Conservation (phyloP, 92 coral and sea anemone genomes). For the Palythoa grandis region DNA sequence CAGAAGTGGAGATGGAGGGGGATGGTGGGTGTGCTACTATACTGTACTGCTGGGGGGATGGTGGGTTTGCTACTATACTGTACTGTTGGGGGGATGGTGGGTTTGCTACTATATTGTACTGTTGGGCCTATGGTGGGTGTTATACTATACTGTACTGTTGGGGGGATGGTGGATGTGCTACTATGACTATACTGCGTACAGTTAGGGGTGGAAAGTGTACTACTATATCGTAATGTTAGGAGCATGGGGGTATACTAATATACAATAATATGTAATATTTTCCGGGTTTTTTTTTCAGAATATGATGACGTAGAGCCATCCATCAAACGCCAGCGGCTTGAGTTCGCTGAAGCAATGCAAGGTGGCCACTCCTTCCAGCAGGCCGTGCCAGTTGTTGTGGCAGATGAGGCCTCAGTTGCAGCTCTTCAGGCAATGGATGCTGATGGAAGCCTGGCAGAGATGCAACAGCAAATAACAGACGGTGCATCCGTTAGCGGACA, state of each 20-base stretch:
- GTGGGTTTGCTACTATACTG: neutral
- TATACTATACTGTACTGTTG: no score
- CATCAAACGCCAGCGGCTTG: slow-evolving; percentile 91
- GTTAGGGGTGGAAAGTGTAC: no score
- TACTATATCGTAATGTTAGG: neutral
- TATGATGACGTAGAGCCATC: slow-evolving; percentile 82
- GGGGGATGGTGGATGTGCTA: no score
- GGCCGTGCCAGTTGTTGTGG: slow-evolving; percentile 87
- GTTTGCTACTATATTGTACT: neutral
- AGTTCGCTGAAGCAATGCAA: slow-evolving; percentile 78
- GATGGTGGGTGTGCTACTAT: neutral
- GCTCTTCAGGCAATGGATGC: slow-evolving; percentile 91
- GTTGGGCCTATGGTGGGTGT: no score
- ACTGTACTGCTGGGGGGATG: neutral
- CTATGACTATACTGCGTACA: no score
- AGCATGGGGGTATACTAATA: no score
- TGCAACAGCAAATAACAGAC: slow-evolving; percentile 90
- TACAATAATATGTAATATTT: no score
- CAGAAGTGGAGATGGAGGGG: slow-evolving; percentile 51
- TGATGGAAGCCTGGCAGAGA: slow-evolving; percentile 88
- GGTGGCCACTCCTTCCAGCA: slow-evolving; percentile 90
- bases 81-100: neutral
- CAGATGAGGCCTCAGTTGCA: slow-evolving; percentile 99
- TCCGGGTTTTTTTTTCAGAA: slow-evolving; percentile 27
- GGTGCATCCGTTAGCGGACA: slow-evolving; percentile 84